phyloP scores from a whole-genome alignment of 1,140 invertebrate genomes.

The Leptonema lineaticorne region DNA sequence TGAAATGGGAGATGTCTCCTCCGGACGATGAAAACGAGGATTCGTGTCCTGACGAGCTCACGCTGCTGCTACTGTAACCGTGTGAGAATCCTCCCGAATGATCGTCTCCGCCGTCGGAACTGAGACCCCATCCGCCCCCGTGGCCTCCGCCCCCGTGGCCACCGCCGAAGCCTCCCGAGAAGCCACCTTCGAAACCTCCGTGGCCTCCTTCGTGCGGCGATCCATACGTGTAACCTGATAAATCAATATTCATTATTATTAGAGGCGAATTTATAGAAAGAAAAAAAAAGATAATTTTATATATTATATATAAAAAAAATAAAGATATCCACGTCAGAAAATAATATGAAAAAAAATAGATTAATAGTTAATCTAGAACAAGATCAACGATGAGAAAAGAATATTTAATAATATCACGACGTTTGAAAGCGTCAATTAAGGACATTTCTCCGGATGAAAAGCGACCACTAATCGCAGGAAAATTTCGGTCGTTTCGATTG shows the following conservation, averaged over 20 bases:
- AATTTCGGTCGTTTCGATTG: too few species aligned
- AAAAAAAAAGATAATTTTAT: too few species aligned
- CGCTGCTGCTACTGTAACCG: neutral
- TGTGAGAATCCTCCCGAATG: conserved; percentile 21
- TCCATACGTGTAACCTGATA: conserved; percentile 50
- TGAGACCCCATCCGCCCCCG: conserved; percentile 45
- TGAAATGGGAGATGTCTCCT: conserved; percentile 8
- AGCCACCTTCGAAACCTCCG: conserved; percentile 46
- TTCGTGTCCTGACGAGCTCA: neutral
- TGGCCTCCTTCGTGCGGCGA: conserved; percentile 51
- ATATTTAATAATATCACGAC: too few species aligned
- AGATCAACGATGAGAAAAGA: too few species aligned
- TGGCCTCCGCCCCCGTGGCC: conserved; percentile 46
- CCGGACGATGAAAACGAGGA: neutral
- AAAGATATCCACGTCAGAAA: too few species aligned
- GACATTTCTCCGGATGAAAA: too few species aligned
- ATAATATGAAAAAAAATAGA: too few species aligned
- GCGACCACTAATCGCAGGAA: too few species aligned
- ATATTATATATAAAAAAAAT: too few species aligned
- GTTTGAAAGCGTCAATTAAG: too few species aligned
- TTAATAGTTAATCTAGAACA: too few species aligned
- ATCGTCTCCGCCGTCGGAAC: conserved; percentile 41
- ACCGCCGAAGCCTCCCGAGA: conserved; percentile 45
- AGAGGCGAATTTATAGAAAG: too few species aligned
- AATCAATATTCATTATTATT: neutral